Evolutionary conservation across 2,797 vertebrate species (phyloP).

Genomic region (Hemibagrus guttatus): DNA sequence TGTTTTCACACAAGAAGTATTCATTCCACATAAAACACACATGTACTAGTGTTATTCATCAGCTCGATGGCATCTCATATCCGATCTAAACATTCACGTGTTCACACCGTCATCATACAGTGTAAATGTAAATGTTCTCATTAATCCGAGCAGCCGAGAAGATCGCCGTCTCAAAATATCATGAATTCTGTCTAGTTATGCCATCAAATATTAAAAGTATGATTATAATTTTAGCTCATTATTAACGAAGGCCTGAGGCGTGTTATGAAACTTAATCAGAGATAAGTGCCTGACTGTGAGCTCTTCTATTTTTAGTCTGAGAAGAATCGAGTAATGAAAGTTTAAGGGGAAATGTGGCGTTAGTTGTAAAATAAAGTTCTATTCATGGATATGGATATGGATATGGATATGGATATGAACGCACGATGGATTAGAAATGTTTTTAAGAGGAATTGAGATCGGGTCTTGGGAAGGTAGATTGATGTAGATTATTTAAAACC

Average conservation of each 20-base stretch:
- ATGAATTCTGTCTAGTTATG: slow-evolving; percentile 29
- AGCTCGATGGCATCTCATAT: not conserved
- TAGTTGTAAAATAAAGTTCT: not conserved
- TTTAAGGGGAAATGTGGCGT: not conserved
- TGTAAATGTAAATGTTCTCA: not conserved
- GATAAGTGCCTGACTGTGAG: not conserved
- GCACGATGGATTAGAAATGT: not conserved
- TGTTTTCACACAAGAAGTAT: not conserved
- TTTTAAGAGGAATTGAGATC: not conserved
- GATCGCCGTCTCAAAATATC: slow-evolving; percentile 29
- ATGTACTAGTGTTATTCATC: not conserved
- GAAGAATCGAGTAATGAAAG: not conserved
- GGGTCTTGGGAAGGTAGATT: too few relatives aligned
- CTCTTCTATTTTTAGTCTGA: slow-evolving; percentile 2
- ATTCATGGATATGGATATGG: not conserved
- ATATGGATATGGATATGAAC: not conserved
- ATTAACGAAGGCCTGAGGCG: slow-evolving; percentile 35
- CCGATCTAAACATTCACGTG: not conserved
- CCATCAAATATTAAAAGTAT: slow-evolving; percentile 54
- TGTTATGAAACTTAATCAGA: slow-evolving; percentile 38
- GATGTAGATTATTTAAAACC: too few relatives aligned
- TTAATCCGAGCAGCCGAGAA: not conserved
- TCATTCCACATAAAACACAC: slow-evolving; percentile 1
- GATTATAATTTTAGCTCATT: slow-evolving; percentile 48
- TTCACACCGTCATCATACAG: too few relatives aligned